Conservation (phyloP, 1,140 invertebrate species). For the Zaprionus tsacasi region DNA sequence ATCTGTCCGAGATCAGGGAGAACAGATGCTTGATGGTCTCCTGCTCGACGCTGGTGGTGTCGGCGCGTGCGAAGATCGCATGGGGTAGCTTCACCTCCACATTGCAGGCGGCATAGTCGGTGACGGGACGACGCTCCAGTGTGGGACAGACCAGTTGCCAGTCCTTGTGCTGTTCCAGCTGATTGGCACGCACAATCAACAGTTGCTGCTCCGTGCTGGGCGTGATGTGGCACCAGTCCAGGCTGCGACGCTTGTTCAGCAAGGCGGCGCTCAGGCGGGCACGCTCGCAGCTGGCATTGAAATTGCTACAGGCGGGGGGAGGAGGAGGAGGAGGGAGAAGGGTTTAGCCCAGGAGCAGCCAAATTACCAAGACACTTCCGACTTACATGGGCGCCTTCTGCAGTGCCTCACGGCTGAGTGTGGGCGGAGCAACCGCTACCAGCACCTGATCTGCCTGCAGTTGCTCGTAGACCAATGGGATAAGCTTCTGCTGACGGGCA, state of each 20-base stretch:
- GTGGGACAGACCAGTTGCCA: slow-evolving; percentile 71
- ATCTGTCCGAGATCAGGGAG: slow-evolving; percentile 69
- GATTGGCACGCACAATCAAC: slow-evolving; percentile 58
- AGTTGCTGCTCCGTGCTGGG: slow-evolving; percentile 54
- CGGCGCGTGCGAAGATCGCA: slow-evolving; percentile 65
- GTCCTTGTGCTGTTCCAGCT: slow-evolving; percentile 72
- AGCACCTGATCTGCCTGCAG: slow-evolving; percentile 59
- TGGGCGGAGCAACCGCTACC: slow-evolving; percentile 69
- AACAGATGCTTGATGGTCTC: slow-evolving; percentile 80
- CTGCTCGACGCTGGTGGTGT: slow-evolving; percentile 62
- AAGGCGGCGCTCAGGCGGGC: slow-evolving; percentile 59
- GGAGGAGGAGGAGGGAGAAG: too few relatives aligned
- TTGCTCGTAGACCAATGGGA: slow-evolving; percentile 73
- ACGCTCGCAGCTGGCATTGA: slow-evolving; percentile 53
- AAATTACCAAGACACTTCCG: too few relatives aligned
- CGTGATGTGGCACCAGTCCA: slow-evolving; percentile 48
- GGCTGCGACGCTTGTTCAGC: slow-evolving; percentile 67
- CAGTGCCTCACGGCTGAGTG: slow-evolving; percentile 49
- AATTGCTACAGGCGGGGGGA: slow-evolving; percentile 51
- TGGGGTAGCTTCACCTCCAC: slow-evolving; percentile 71
- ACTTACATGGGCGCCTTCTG: slow-evolving; percentile 71
- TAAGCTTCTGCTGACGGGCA: slow-evolving; percentile 51
- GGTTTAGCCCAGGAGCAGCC: not conserved
- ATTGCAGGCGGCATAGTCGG: slow-evolving; percentile 67
- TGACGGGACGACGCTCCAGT: slow-evolving; percentile 66